phyloP scores from a whole-genome alignment of 1,140 invertebrate species.

The Psix sp. region DNA sequence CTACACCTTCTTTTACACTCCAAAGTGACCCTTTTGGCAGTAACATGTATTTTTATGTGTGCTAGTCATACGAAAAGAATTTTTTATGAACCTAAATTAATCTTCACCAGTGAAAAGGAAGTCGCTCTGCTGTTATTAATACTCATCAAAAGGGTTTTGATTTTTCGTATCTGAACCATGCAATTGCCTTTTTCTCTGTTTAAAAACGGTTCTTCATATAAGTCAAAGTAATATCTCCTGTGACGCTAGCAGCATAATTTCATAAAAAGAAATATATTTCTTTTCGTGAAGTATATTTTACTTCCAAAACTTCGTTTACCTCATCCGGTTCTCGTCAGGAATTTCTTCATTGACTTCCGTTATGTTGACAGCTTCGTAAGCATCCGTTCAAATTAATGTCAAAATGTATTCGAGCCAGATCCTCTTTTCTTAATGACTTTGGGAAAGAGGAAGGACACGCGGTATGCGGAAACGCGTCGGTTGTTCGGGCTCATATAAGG shows the following conservation, averaged over 20 bases:
- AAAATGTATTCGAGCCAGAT: slow-evolving; percentile 48
- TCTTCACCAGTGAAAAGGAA: slow-evolving; percentile 39
- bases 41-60: slow-evolving; percentile 49
- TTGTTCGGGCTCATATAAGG: slow-evolving; percentile 45
- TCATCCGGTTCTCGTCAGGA: no score
- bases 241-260: neutral
- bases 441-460: slow-evolving; percentile 9
- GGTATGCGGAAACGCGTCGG: slow-evolving; percentile 23
- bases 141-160: slow-evolving; percentile 36
- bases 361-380: no score
- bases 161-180: slow-evolving; percentile 20
- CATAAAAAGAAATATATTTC: no score
- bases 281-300: no score
- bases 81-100: slow-evolving; percentile 54
- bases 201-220: slow-evolving; percentile 1
- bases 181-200: slow-evolving; percentile 19
- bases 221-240: neutral
- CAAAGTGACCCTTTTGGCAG: slow-evolving; percentile 55
- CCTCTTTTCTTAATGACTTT: slow-evolving; percentile 25
- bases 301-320: no score
- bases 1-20: slow-evolving; percentile 56
- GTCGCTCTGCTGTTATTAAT: slow-evolving; percentile 22
- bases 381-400: no score
- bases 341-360: no score
- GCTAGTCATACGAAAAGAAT: slow-evolving; percentile 54